Evolutionary conservation across 1,140 invertebrate genomes (phyloP), one percentile per base, ranked within the genome.

Genomic region (Euura lappo): DNA sequence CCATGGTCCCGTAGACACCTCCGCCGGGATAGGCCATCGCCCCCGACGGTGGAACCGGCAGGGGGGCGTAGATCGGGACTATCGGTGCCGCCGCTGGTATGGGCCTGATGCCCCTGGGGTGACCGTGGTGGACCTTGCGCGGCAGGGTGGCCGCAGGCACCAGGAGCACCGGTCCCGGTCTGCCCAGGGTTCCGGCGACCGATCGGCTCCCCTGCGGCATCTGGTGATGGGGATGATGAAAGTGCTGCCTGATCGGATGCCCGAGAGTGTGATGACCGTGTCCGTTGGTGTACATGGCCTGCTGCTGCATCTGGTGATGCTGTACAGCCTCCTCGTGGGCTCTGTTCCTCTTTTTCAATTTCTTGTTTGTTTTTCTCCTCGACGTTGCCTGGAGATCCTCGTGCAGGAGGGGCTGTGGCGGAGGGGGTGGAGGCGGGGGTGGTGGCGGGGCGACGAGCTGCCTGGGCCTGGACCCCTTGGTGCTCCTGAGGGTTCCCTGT

Each of bases 361-460:
- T 90, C 74, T 89, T 89, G 69, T 83, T 87, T 42, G 80, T 76
- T 77, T 89, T 89, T 70, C 88, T 88, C 44, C 82, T 83, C 0
- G 79, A 79, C 1, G 69, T 74, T 70, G 51, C 51, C 13, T 11
- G 51, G 10, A 11, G 8, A 8, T 88, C 86, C 4, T 87, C 85
- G 1, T 80, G 13, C 3, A 89, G 83, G 1, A 86, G 88, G 10
- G 87, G 86, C 0, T 86, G 84, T 4, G 89, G 79, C 7, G 90
- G 90, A 11, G 90, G 86, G 0, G 91, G 90, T 2, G 91, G 91
- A 1, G 92, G 92, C 0, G 93, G 92, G 0, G 93, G 92, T 0
- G 94, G 95, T 44, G 94, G 95, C 3, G 95, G 94, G 8, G 94
- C 92, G 4, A 94, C 91, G 0, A 95, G 93, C 71, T 93, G 96